phyloP scores from a whole-genome alignment of 2,113 vertebrate genomes.

The Gallinago undulata region DNA sequence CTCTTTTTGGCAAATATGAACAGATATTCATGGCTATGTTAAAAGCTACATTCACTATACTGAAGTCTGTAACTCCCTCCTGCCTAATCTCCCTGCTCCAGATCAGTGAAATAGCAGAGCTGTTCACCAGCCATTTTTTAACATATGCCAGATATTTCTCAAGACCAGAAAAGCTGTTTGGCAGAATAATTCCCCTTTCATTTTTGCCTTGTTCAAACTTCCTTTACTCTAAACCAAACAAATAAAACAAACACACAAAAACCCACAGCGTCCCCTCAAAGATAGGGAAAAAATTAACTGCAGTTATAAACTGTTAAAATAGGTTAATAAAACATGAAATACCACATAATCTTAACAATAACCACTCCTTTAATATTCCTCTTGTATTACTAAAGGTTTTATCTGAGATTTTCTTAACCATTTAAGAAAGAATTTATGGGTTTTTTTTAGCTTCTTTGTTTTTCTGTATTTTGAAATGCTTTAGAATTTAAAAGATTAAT shows the following conservation, averaged over 20 bases:
- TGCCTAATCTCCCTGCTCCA: conserved; percentile 4
- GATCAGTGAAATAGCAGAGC: background rate
- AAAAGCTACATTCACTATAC: background rate
- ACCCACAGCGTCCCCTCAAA: rapidly evolving
- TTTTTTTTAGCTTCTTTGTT: too few relatives aligned
- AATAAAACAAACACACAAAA: background rate
- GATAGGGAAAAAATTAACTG: rapidly evolving
- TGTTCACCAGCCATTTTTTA: background rate
- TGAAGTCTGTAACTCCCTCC: background rate
- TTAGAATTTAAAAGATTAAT: too few relatives aligned
- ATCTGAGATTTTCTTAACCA: background rate
- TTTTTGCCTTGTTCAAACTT: background rate
- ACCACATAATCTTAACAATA: background rate
- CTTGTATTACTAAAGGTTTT: background rate
- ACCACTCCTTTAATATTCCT: background rate
- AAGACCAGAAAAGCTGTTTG: background rate
- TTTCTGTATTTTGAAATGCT: too few relatives aligned
- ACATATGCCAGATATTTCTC: background rate
- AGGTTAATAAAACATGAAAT: background rate
- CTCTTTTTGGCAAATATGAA: background rate
- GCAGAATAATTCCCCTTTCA: background rate
- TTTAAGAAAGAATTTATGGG: background rate
- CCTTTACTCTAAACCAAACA: background rate
- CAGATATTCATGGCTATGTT: background rate
- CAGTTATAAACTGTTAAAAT: background rate